These are phyloP conservation scores for Penelope pileata DNA, from an alignment of 2,113 vertebrate species.

Conservation along the genomic window DNA sequence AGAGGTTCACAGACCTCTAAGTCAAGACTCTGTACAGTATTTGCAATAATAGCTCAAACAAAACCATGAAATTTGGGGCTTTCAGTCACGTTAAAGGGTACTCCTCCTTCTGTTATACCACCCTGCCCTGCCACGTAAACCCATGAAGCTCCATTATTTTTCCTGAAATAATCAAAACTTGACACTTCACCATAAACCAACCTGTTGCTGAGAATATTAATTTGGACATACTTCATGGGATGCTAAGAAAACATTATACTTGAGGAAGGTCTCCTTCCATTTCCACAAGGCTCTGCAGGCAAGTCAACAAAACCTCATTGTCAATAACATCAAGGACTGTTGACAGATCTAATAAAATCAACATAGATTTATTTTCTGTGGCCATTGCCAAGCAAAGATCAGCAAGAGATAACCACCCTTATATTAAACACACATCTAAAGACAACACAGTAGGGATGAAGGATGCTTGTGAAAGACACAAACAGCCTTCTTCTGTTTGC, in stretches of 20 bases:
- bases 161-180: background rate
- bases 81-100: background rate
- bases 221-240: background rate
- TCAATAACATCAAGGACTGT: constrained; percentile 69
- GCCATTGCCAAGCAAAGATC: constrained; percentile 53
- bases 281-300: constrained; percentile 22
- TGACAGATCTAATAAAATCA: constrained; percentile 70
- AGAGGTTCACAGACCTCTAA: background rate
- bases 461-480: constrained; percentile 49
- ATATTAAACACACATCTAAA: constrained; percentile 60
- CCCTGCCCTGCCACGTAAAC: fast-evolving
- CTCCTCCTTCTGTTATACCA: background rate
- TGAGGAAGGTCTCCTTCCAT: constrained; percentile 45
- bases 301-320: constrained; percentile 65
- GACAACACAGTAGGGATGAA: constrained; percentile 39
- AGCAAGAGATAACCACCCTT: constrained; percentile 42
- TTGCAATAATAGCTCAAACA: background rate
- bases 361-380: constrained; percentile 57
- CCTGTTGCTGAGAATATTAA: background rate
- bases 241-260: constrained; percentile 23
- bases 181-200: background rate
- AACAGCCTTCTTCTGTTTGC: constrained; percentile 46
- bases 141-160: background rate
- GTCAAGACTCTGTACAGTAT: background rate
- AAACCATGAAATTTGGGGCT: background rate